Conservation (phyloP, 2,888 invertebrate species). For the Anthoptus insignis region DNA sequence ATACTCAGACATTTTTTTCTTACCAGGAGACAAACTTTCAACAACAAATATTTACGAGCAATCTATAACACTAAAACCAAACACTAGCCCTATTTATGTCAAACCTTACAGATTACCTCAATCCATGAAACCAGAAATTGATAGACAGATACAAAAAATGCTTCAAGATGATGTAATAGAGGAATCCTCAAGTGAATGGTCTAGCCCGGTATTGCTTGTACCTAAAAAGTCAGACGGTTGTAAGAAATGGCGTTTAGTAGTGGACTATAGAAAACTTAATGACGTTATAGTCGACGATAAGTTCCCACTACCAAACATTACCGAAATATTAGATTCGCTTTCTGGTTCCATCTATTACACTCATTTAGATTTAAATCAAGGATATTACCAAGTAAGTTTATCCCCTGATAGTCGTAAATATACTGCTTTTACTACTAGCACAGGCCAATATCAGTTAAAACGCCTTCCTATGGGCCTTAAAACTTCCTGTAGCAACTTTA, state of each 20-base stretch:
- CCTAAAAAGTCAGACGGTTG: slow-evolving; percentile 31
- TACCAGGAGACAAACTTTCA: slow-evolving; percentile 2
- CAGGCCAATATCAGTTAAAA: slow-evolving; percentile 25
- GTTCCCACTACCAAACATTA: slow-evolving; percentile 35
- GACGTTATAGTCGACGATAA: slow-evolving; percentile 34
- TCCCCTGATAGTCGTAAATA: slow-evolving; percentile 11
- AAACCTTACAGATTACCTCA: slow-evolving; percentile 51
- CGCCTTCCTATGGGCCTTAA: slow-evolving; percentile 27
- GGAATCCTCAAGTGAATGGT: slow-evolving; percentile 44
- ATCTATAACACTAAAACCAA: slow-evolving; percentile 7
- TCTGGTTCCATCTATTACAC: slow-evolving; percentile 36
- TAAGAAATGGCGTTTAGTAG: slow-evolving; percentile 28
- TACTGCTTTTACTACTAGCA: slow-evolving; percentile 24
- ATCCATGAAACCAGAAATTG: slow-evolving; percentile 52
- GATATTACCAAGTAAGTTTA: slow-evolving; percentile 24
- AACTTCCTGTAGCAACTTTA: slow-evolving; percentile 22
- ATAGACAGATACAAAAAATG: slow-evolving; percentile 53
- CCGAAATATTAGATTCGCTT: slow-evolving; percentile 38
- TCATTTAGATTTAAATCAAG: slow-evolving; percentile 25
- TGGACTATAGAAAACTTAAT: slow-evolving; percentile 38
- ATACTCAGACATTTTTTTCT: background rate
- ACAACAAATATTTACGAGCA: slow-evolving; percentile 3
- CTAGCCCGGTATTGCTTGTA: slow-evolving; percentile 36
- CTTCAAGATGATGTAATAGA: slow-evolving; percentile 55
- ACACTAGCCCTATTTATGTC: background rate